Conservation (phyloP, 2,888 invertebrate genomes). For the Napeogenes sylphis region DNA sequence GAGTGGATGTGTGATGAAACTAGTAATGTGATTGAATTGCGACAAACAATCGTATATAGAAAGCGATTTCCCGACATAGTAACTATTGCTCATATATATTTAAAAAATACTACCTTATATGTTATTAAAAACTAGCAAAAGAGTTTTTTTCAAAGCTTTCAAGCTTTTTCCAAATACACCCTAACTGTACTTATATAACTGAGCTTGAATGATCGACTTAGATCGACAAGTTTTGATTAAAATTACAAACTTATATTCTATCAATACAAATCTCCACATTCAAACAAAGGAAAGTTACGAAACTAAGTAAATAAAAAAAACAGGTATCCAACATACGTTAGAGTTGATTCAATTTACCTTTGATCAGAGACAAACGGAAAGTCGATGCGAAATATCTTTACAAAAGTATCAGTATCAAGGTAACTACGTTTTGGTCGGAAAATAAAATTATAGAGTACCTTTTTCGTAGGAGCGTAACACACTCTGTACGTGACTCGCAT, state of each 20-base stretch:
- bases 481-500: slow-evolving; percentile 58
- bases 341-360: slow-evolving; percentile 45
- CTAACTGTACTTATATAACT: no score
- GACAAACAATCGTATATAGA: no score
- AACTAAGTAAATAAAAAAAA: slow-evolving; percentile 21
- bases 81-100: no score
- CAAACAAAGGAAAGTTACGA: slow-evolving; percentile 8
- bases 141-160: no score
- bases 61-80: no score
- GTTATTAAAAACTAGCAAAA: no score
- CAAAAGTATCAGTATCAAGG: slow-evolving; percentile 68
- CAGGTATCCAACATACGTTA: slow-evolving; percentile 23
- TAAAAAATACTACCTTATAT: no score
- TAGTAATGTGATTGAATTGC: no score
- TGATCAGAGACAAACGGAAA: slow-evolving; percentile 47
- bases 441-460: slow-evolving; percentile 77
- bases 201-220: no score
- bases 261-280: background rate
- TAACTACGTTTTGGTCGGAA: slow-evolving; percentile 74
- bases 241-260: background rate
- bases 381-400: slow-evolving; percentile 49
- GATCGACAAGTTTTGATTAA: no score
- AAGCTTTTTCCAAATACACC: no score
- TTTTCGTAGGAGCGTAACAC: slow-evolving; percentile 69
- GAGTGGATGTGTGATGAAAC: no score